Conservation (phyloP, 2,888 invertebrate genomes). For the Argyresthia albistria region DNA sequence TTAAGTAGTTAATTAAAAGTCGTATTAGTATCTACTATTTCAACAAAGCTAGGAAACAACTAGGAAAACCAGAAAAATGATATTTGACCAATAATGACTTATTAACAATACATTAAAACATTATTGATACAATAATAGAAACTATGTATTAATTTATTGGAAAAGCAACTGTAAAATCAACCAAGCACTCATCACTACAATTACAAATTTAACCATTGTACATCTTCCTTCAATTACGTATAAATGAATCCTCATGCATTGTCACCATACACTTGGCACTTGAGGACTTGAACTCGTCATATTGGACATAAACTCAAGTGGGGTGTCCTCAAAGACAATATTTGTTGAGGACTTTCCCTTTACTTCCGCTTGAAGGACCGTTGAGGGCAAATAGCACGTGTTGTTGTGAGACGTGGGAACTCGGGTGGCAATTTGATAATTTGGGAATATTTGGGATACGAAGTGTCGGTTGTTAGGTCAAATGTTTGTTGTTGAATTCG, state of each 20-base stretch:
- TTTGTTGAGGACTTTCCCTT: slow-evolving; percentile 51
- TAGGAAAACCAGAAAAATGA: too few relatives aligned
- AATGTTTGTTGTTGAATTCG: too few relatives aligned
- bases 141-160: slow-evolving; percentile 4
- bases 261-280: slow-evolving; percentile 39
- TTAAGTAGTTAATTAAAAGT: too few relatives aligned
- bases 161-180: neutral
- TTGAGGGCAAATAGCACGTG: slow-evolving; percentile 41
- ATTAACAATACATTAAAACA: too few relatives aligned
- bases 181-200: too few relatives aligned
- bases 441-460: slow-evolving; percentile 2
- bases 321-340: slow-evolving; percentile 67
- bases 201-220: too few relatives aligned
- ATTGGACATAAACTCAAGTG: slow-evolving; percentile 16
- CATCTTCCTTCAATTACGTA: too few relatives aligned
- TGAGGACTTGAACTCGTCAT: slow-evolving; percentile 40
- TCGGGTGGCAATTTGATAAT: slow-evolving; percentile 8
- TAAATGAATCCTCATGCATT: slow-evolving; percentile 11
- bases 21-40: too few relatives aligned
- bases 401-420: slow-evolving; percentile 45
- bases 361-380: slow-evolving; percentile 27
- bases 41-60: too few relatives aligned
- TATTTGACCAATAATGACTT: too few relatives aligned
- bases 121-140: neutral
- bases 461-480: too few relatives aligned